A percentile compares a stretch with the other conserved stretches of the same genome.
Conservation (phyloP, 2,888 invertebrate species). For the Dicroscelio sp. region DNA sequence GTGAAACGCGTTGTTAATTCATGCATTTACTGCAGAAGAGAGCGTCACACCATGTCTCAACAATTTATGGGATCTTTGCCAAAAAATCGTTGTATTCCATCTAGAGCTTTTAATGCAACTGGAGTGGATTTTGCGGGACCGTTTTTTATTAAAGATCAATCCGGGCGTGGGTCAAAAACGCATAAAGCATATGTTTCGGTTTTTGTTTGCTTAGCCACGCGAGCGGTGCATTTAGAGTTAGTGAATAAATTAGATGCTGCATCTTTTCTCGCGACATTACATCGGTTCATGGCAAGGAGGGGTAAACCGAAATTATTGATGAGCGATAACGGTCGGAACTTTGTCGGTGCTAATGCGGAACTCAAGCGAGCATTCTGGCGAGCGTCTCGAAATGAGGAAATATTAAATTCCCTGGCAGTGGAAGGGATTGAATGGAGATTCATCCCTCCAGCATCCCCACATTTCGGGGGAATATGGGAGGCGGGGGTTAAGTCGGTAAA, state of each 20-base stretch:
- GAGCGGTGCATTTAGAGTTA: not conserved
- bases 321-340: not conserved
- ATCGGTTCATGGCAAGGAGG: not conserved
- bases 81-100: not conserved
- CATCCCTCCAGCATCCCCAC: no score
- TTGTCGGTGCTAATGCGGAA: not conserved
- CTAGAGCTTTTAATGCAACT: not conserved
- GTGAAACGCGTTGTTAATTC: not conserved
- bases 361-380: not conserved
- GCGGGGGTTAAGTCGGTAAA: no score
- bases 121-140: conserved; percentile 11
- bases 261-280: no score
- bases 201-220: not conserved
- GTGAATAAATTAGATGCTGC: no score
- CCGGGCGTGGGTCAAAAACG: no score
- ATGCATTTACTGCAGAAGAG: not conserved
- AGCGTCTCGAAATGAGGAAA: not conserved
- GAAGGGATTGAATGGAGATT: not conserved
- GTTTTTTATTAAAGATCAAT: not conserved
- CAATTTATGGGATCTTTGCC: conserved; percentile 19
- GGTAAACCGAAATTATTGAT: not conserved
- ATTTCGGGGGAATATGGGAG: no score
- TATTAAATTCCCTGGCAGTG: not conserved
- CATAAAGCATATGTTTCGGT: no score
- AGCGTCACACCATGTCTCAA: not conserved